Percentiles rank a stretch among this genome's conserved stretches.
Conservation (phyloP, 1,140 invertebrate species). For the Tachypleus tridentatus region DNA sequence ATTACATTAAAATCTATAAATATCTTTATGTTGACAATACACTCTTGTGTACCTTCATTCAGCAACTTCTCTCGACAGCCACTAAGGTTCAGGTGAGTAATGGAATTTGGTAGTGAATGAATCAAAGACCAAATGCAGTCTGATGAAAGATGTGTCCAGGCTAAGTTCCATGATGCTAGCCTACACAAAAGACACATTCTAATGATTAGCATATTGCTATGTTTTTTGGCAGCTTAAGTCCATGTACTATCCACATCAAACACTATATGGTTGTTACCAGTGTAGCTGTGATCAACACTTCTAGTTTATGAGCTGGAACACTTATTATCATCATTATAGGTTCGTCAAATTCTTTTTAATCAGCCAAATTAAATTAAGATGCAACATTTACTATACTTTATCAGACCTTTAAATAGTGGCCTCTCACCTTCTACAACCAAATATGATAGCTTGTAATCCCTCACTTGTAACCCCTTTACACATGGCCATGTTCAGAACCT, state of each 20-base stretch:
- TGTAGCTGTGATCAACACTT: no score
- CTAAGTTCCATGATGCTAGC: slow-evolving; percentile 59
- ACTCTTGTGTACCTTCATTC: slow-evolving; percentile 51
- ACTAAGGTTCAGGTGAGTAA: slow-evolving; percentile 63
- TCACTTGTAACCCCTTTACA: slow-evolving; percentile 46
- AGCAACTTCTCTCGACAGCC: slow-evolving; percentile 59
- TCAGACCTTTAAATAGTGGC: no score
- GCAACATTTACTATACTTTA: no score
- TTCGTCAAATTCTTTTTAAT: no score
- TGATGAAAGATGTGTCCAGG: slow-evolving; percentile 58
- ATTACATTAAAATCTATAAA: slow-evolving; percentile 17
- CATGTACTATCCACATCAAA: no score
- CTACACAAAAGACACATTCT: slow-evolving; percentile 37
- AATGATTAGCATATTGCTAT: slow-evolving; percentile 1
- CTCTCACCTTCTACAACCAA: slow-evolving; percentile 48
- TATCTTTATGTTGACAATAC: not conserved
- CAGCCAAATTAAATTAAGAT: no score
- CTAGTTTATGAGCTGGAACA: no score
- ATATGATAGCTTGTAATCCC: slow-evolving; percentile 47
- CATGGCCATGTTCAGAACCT: slow-evolving; percentile 61
- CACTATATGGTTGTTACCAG: no score
- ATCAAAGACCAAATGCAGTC: slow-evolving; percentile 49
- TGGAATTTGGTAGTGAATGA: slow-evolving; percentile 43
- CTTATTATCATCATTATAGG: no score
- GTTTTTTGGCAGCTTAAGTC: not conserved